A percentile compares a stretch with the other conserved stretches of the same genome.
Evolutionary conservation across 2,113 vertebrate species (phyloP).

Genomic region (Hydrolagus affinis): DNA sequence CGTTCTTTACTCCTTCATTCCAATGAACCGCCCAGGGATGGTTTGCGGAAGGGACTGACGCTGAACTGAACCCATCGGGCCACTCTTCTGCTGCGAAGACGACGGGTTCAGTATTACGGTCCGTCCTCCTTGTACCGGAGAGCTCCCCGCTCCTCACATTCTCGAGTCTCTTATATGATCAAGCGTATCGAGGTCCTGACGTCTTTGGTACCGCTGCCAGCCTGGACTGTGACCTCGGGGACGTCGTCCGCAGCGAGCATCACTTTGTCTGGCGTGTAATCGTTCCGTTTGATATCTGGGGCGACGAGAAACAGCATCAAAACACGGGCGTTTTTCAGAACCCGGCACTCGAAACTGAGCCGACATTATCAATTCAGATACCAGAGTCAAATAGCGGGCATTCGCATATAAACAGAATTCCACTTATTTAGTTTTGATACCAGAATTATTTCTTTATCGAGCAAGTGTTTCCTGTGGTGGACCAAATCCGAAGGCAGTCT

Average conservation of each 20-base stretch:
- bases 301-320: background rate
- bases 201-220: conserved; percentile 76
- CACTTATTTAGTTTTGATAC: too few species aligned
- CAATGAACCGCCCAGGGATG: background rate
- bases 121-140: background rate
- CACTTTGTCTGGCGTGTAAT: conserved; percentile 89
- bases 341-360: background rate
- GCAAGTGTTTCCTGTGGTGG: too few species aligned
- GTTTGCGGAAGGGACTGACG: background rate
- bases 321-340: background rate
- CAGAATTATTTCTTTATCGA: too few species aligned
- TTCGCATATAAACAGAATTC: background rate
- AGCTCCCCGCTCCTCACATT: background rate
- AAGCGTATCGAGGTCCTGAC: conserved; percentile 72
- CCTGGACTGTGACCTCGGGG: conserved; percentile 60
- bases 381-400: too few species aligned
- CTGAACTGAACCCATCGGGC: background rate
- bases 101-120: background rate
- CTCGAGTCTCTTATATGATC: conserved; percentile 64
- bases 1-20: conserved; percentile 8
- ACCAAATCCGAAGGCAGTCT: too few species aligned
- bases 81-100: background rate
- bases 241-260: conserved; percentile 79
- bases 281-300: conserved; percentile 88
- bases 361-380: background rate